phyloP scores from a whole-genome alignment of 1,140 invertebrate species.

The Coptotermes formosanus region DNA sequence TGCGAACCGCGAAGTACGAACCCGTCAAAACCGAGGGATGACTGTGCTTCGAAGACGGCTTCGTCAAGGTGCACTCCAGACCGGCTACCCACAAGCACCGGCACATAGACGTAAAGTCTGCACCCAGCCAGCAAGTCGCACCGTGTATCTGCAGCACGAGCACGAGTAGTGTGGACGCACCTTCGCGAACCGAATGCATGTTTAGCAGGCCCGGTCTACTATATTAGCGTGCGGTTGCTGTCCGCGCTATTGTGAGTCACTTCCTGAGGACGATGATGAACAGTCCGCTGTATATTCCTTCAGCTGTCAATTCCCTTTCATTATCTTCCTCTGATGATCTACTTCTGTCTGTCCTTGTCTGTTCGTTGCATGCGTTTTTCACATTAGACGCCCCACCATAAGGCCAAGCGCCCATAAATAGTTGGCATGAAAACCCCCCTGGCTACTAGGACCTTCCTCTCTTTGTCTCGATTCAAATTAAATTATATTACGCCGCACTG shows the following conservation, averaged over 20 bases:
- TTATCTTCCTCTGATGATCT: background rate
- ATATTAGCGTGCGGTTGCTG: background rate
- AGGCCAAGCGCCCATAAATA: background rate
- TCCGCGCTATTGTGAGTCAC: background rate
- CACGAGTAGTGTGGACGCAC: too few species aligned
- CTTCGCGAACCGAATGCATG: too few species aligned
- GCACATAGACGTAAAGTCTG: too few species aligned
- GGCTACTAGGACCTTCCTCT: background rate
- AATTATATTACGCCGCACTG: background rate
- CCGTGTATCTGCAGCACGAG: too few species aligned
- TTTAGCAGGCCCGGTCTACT: too few species aligned
- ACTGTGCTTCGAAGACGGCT: too few species aligned
- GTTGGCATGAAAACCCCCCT: background rate
- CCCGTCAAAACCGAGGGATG: too few species aligned
- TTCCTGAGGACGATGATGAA: background rate
- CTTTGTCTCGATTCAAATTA: conserved; percentile 2
- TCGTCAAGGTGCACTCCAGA: too few species aligned
- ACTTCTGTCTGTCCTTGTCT: background rate
- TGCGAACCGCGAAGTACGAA: too few species aligned
- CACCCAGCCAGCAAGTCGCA: too few species aligned
- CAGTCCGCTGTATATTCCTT: background rate
- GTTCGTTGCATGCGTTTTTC: background rate
- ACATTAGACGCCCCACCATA: background rate
- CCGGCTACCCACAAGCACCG: too few species aligned
- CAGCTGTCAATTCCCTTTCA: conserved; percentile 14